phyloP scores from a whole-genome alignment of 2,888 invertebrate genomes.

The Oconnorella tubifera region DNA sequence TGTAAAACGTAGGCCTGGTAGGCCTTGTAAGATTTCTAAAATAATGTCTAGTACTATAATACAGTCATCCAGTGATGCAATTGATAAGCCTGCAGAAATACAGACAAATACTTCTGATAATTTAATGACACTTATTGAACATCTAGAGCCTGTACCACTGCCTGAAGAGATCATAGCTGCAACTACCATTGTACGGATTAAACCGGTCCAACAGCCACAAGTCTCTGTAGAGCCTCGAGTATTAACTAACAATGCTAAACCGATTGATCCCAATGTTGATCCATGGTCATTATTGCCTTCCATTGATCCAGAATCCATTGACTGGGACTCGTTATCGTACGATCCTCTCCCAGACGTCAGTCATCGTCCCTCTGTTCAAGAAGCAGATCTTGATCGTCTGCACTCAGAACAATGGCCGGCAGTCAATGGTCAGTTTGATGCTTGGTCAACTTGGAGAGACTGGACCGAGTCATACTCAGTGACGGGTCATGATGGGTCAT shows the following conservation, averaged over 20 bases:
- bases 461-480: conserved; percentile 84
- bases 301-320: conserved; percentile 63
- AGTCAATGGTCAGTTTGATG: conserved; percentile 60
- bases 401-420: conserved; percentile 54
- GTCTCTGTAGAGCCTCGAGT: background rate
- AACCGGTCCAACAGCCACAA: background rate
- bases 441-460: conserved; percentile 69
- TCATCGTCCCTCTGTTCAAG: conserved; percentile 12
- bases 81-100: too few species aligned
- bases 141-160: conserved; percentile 10
- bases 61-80: too few species aligned
- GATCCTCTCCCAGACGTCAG: conserved; percentile 9
- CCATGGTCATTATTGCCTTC: conserved; percentile 68
- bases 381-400: conserved; percentile 43
- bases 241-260: background rate
- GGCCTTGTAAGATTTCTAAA: too few species aligned
- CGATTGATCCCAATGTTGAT: conserved; percentile 7
- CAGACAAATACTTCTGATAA: background rate
- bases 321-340: conserved; percentile 45
- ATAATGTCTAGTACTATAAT: too few species aligned
- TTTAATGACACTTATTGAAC: conserved; percentile 9
- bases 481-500: conserved; percentile 71
- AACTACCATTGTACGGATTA: background rate
- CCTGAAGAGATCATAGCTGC: conserved; percentile 8
- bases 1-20: background rate